These are phyloP conservation scores for Gallinago media DNA, from an alignment of 2,113 vertebrate genomes.

Conservation along the genomic window DNA sequence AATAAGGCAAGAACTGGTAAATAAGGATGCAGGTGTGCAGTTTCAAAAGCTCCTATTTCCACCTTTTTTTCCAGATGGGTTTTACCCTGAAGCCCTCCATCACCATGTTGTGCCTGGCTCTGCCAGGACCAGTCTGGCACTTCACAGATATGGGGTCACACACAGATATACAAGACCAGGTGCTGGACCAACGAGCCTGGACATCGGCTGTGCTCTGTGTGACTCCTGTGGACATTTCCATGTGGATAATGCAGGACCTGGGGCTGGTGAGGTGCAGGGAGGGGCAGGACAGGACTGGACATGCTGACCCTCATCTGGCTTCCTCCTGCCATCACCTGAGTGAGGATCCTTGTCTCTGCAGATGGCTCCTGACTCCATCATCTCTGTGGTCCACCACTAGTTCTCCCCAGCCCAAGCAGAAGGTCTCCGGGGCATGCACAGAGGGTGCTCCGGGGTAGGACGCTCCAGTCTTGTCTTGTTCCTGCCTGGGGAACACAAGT, in stretches of 20 bases:
- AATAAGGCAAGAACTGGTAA: not conserved
- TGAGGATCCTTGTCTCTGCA: not conserved
- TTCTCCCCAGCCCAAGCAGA: not conserved
- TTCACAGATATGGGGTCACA: rapidly evolving
- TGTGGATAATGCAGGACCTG: not conserved
- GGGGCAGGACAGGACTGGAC: not conserved
- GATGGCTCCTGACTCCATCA: not conserved
- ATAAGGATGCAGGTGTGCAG: not conserved
- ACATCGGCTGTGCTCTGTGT: not conserved
- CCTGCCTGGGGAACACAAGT: not conserved
- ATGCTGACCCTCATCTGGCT: rapidly evolving
- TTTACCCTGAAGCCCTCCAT: not conserved
- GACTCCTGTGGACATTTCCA: not conserved
- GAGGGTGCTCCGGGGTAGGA: not conserved
- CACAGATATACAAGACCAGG: too few relatives aligned
- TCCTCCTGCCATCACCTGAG: not conserved
- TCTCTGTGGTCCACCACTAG: not conserved
- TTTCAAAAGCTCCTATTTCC: not conserved
- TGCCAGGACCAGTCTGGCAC: not conserved
- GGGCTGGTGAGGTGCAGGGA: not conserved
- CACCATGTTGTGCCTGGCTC: not conserved
- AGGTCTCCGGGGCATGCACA: not conserved
- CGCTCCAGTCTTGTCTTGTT: not conserved
- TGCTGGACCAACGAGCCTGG: rapidly evolving
- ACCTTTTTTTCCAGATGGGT: not conserved